A percentile compares a stretch with the other conserved stretches of the same genome.
phyloP scores from a whole-genome alignment of 2,113 vertebrate species.

The Centrocercus urophasianus region DNA sequence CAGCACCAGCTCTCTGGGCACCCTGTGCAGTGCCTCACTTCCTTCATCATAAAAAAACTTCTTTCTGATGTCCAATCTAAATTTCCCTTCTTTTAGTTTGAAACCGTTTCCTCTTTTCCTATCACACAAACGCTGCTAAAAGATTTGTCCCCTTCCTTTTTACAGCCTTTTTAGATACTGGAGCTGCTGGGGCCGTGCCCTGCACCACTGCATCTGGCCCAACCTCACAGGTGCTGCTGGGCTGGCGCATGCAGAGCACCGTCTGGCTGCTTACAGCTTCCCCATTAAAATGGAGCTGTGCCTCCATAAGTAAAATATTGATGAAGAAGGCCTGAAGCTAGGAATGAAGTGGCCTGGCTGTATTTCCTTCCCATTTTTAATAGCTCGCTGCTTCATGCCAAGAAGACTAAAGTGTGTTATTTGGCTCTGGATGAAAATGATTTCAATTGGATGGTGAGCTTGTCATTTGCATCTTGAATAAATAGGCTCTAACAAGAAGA shows the following conservation, averaged over 20 bases:
- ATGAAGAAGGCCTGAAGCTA: slow-evolving; percentile 57
- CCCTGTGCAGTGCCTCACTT: too few relatives aligned
- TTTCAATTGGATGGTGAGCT: slow-evolving; percentile 39
- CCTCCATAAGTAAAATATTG: slow-evolving; percentile 60
- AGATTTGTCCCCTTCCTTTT: too few relatives aligned
- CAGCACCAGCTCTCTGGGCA: too few relatives aligned
- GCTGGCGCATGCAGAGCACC: background rate
- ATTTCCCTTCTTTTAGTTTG: too few relatives aligned
- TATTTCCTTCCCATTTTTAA: slow-evolving; percentile 63
- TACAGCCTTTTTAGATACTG: too few relatives aligned
- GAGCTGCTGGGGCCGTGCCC: background rate
- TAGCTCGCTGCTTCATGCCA: slow-evolving; percentile 28
- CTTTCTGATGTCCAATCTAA: too few relatives aligned
- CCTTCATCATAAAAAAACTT: too few relatives aligned
- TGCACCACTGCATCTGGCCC: background rate
- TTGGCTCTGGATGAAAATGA: slow-evolving; percentile 47
- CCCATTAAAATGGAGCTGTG: slow-evolving; percentile 3
- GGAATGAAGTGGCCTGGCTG: slow-evolving; percentile 25
- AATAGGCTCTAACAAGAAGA: slow-evolving; percentile 60
- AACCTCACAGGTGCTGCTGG: background rate
- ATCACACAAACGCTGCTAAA: too few relatives aligned
- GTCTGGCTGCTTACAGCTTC: background rate
- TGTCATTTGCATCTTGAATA: slow-evolving; percentile 68
- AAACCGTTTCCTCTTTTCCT: too few relatives aligned
- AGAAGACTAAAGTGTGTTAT: slow-evolving; percentile 11